phyloP scores from a whole-genome alignment of 2,113 vertebrate species.

The Dicerorhinus sumatrensis region DNA sequence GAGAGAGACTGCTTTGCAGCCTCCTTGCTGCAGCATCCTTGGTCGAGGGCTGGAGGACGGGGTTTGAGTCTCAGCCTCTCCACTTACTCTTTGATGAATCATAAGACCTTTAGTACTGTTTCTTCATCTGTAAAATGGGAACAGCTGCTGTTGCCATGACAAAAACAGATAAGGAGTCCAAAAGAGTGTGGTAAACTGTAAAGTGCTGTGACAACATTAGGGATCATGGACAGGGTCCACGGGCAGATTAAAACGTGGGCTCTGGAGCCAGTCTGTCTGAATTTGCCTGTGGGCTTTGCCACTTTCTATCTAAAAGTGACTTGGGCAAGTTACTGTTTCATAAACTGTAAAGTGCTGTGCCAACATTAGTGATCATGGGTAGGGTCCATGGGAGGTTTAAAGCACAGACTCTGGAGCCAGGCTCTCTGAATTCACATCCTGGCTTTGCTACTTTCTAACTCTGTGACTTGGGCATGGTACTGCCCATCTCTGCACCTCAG shows the following conservation, averaged over 20 bases:
- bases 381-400: neutral
- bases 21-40: neutral
- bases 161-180: neutral
- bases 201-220: neutral
- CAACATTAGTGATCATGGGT: neutral
- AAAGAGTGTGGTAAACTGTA: neutral
- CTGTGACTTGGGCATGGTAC: neutral
- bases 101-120: neutral
- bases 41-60: neutral
- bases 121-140: conserved; percentile 60
- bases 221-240: neutral
- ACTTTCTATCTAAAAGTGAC: neutral
- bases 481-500: neutral
- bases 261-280: neutral
- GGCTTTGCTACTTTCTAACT: neutral
- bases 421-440: neutral
- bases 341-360: neutral
- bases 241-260: neutral
- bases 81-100: neutral
- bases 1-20: neutral
- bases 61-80: neutral
- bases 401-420: neutral
- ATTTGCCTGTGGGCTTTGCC: neutral
- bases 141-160: neutral
- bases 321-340: neutral